A percentile compares a stretch with the other conserved stretches of the same genome.
phyloP scores from a whole-genome alignment of 1,140 invertebrate genomes.

The Diploscapter pachys region DNA sequence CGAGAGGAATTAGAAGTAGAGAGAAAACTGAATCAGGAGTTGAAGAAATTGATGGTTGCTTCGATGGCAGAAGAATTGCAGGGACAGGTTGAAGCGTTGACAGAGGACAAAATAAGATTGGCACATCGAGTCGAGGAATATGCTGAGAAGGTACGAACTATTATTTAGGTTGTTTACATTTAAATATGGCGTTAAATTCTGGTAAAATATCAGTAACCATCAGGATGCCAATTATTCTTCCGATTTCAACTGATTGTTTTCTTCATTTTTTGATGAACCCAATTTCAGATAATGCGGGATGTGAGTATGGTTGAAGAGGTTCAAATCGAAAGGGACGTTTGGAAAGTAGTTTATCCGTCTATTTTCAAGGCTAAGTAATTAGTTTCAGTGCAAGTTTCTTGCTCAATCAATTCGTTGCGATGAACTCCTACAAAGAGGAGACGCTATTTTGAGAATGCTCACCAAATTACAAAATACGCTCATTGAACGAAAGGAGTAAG shows the following conservation, averaged over 20 bases:
- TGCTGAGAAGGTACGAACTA: constrained; percentile 10
- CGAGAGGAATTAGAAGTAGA: constrained; percentile 13
- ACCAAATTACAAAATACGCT: constrained; percentile 11
- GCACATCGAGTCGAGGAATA: constrained; percentile 21
- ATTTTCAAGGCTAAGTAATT: too few relatives aligned
- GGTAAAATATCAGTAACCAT: neutral
- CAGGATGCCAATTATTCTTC: too few relatives aligned
- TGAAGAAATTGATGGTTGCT: constrained; percentile 20
- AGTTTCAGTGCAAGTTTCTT: constrained; percentile 6
- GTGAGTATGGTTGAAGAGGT: constrained; percentile 6
- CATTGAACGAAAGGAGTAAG: constrained; percentile 2
- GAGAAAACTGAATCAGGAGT: constrained; percentile 15
- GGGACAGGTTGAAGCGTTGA: constrained; percentile 19
- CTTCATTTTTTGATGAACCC: too few relatives aligned
- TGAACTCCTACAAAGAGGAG: constrained; percentile 7
- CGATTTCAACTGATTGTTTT: too few relatives aligned
- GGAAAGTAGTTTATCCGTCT: neutral
- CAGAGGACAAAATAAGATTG: constrained; percentile 20
- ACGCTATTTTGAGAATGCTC: constrained; percentile 8
- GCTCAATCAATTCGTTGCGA: constrained; percentile 25
- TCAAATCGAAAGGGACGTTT: constrained; percentile 18
- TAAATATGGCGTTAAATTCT: neutral
- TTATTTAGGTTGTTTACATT: neutral
- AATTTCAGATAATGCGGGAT: constrained; percentile 9
- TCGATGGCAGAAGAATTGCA: constrained; percentile 16